Conservation (phyloP, 2,888 invertebrate genomes). For the Xestia c-nigrum region DNA sequence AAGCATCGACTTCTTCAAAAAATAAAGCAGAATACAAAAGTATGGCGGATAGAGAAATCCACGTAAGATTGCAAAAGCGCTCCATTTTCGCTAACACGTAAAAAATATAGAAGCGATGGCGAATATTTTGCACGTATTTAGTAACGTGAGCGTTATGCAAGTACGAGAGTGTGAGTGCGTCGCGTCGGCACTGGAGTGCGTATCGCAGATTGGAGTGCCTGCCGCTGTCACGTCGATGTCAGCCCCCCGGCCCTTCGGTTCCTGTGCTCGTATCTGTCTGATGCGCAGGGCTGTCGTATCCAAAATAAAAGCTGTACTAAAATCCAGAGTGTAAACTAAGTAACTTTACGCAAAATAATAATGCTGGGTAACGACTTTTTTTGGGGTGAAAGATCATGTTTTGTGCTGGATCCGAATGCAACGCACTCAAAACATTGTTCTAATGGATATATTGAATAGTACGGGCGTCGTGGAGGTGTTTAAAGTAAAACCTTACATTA, state of each 20-base stretch:
- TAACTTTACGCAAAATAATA: too few relatives aligned
- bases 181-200: conserved; percentile 70
- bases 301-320: neutral
- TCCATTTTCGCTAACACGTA: conserved; percentile 36
- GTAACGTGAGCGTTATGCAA: conserved; percentile 34
- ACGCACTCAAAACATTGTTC: too few relatives aligned
- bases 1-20: neutral
- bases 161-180: conserved; percentile 46
- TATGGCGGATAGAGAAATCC: neutral
- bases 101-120: conserved; percentile 25
- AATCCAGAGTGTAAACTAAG: too few relatives aligned
- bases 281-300: conserved; percentile 49
- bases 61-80: conserved; percentile 31
- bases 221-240: conserved; percentile 70
- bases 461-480: too few relatives aligned
- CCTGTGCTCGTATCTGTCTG: conserved; percentile 49
- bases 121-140: conserved; percentile 51
- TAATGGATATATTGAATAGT: too few relatives aligned
- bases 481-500: too few relatives aligned
- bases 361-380: too few relatives aligned
- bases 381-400: too few relatives aligned
- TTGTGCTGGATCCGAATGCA: too few relatives aligned
- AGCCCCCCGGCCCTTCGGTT: conserved; percentile 58
- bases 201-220: conserved; percentile 74
- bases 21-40: neutral